Conservation (phyloP, 1,140 invertebrate species). For the Nasonia giraulti region DNA sequence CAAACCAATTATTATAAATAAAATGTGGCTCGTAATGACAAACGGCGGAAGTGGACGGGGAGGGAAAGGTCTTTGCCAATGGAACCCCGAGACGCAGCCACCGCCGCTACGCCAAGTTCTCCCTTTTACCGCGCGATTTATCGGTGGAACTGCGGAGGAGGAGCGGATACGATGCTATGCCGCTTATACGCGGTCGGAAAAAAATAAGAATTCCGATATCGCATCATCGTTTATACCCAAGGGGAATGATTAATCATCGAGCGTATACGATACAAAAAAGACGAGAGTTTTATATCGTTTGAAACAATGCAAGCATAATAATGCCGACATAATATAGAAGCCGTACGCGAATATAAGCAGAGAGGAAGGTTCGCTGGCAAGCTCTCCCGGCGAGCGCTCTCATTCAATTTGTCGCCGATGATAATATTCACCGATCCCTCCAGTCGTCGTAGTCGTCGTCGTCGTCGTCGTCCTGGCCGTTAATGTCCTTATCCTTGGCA, state of each 20-base stretch:
- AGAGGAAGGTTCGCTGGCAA: not conserved
- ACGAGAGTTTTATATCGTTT: not conserved
- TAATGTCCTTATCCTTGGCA: slow-evolving; percentile 35
- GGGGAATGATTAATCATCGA: not conserved
- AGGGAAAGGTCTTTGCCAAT: slow-evolving; percentile 58
- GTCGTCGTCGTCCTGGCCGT: not conserved
- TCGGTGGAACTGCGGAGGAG: not conserved
- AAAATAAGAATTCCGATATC: not conserved
- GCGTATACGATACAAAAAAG: not conserved
- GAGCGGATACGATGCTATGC: not conserved
- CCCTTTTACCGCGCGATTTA: slow-evolving; percentile 37
- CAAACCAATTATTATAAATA: slow-evolving; percentile 72
- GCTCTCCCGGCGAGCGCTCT: not conserved
- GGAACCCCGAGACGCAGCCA: slow-evolving; percentile 51
- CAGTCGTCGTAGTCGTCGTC: not conserved
- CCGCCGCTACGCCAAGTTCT: not conserved
- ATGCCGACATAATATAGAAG: not conserved
- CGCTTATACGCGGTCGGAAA: no score
- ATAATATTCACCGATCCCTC: slow-evolving; percentile 43
- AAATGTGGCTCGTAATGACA: slow-evolving; percentile 69
- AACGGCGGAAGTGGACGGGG: slow-evolving; percentile 58
- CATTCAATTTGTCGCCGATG: slow-evolving; percentile 46
- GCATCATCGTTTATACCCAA: not conserved
- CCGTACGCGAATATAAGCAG: not conserved
- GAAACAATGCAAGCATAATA: not conserved